Percentiles rank a stretch among this genome's conserved stretches.
These are phyloP conservation scores for Tiliacea citrago DNA, from an alignment of 2,888 invertebrate genomes.

Conservation along the genomic window DNA sequence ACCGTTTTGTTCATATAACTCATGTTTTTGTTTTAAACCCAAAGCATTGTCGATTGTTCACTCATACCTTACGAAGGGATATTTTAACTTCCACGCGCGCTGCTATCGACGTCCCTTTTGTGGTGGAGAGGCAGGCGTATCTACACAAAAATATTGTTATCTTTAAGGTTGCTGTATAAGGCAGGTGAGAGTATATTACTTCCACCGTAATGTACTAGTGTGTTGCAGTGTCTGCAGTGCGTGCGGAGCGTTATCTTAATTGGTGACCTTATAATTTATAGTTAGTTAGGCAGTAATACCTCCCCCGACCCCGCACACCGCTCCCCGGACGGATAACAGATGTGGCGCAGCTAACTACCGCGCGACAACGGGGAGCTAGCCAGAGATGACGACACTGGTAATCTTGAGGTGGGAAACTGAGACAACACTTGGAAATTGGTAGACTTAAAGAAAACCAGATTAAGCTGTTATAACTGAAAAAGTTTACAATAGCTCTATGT, in stretches of 20 bases:
- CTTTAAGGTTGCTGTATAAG: background rate
- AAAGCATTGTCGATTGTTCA: constrained; percentile 80
- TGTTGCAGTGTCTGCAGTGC: constrained; percentile 35
- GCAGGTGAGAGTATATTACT: background rate
- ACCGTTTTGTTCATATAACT: constrained; percentile 62
- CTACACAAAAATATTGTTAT: constrained; percentile 9
- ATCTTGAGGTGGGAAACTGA: background rate
- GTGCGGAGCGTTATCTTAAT: constrained; percentile 77
- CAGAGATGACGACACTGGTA: constrained; percentile 59
- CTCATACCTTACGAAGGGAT: constrained; percentile 69
- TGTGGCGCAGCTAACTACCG: constrained; percentile 45
- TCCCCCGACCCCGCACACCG: constrained; percentile 10
- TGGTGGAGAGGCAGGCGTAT: background rate
- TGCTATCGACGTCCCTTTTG: constrained; percentile 26
- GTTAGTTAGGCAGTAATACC: constrained; percentile 71
- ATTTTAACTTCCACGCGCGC: constrained; percentile 59
- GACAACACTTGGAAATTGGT: background rate
- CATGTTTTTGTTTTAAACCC: constrained; percentile 67
- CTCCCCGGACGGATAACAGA: constrained; percentile 47
- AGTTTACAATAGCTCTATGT: background rate
- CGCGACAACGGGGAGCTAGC: constrained; percentile 17
- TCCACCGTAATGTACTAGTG: background rate
- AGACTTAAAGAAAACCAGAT: background rate
- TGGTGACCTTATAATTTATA: constrained; percentile 79
- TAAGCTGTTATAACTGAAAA: background rate